Evolutionary conservation across 2,888 invertebrate genomes (phyloP).

Genomic region (Ophraella communa): DNA sequence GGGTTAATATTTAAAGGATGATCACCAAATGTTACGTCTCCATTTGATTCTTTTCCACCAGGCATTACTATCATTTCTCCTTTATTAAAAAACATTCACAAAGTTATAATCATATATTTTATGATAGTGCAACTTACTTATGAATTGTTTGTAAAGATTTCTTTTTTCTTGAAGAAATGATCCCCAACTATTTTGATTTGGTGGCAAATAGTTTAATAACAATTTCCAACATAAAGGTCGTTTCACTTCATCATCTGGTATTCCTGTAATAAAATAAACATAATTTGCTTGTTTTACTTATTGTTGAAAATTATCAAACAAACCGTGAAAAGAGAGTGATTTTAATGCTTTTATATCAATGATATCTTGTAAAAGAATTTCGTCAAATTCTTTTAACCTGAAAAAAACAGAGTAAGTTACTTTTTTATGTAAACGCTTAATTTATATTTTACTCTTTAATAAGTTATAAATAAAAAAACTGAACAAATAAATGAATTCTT

Average conservation of each 20-base stretch:
- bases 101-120: neutral
- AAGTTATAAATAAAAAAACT: neutral
- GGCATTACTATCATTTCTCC: constrained; percentile 90
- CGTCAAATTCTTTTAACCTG: constrained; percentile 84
- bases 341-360: constrained; percentile 74
- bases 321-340: constrained; percentile 82
- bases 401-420: too few relatives aligned
- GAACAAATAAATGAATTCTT: neutral
- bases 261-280: constrained; percentile 65
- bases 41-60: constrained; percentile 66
- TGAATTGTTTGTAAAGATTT: constrained; percentile 80
- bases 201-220: constrained; percentile 83
- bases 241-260: constrained; percentile 85
- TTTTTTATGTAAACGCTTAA: neutral
- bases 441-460: neutral
- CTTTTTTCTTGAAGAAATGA: constrained; percentile 76
- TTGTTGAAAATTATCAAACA: constrained; percentile 5
- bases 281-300: neutral
- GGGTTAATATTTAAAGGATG: constrained; percentile 96
- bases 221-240: constrained; percentile 89
- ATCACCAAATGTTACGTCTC: constrained; percentile 71
- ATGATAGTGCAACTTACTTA: constrained; percentile 64
- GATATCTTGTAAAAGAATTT: constrained; percentile 71
- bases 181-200: constrained; percentile 72
- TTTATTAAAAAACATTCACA: constrained; percentile 52